phyloP scores from a whole-genome alignment of 2,888 invertebrate genomes.

The Calameuta idolon region DNA sequence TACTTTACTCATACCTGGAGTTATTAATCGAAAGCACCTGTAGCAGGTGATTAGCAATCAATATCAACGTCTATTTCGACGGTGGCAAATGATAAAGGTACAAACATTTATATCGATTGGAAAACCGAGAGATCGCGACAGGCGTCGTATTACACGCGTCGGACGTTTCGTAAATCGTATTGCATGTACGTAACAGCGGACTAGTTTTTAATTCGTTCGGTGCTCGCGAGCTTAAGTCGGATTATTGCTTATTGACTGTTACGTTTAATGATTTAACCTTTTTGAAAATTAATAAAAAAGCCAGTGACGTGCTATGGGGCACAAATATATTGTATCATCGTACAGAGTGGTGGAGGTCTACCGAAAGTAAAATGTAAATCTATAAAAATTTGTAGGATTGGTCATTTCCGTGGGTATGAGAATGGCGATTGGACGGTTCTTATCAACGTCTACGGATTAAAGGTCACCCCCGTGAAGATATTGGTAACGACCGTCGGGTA shows the following conservation, averaged over 20 bases:
- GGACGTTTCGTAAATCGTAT: not conserved
- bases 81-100: not conserved
- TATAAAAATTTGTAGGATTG: not conserved
- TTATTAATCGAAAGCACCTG: constrained; percentile 60
- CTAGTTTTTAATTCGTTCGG: not conserved
- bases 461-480: constrained; percentile 58
- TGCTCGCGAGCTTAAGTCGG: not conserved
- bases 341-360: not conserved
- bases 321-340: not conserved
- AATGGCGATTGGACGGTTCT: constrained; percentile 36
- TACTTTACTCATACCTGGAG: constrained; percentile 23
- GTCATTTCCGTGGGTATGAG: not conserved
- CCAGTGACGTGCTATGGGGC: not conserved
- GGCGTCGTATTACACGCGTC: not conserved
- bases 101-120: not conserved
- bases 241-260: not conserved
- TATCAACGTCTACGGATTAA: constrained; percentile 56
- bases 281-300: not conserved
- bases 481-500: constrained; percentile 42
- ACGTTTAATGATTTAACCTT: not conserved
- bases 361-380: not conserved
- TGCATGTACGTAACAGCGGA: not conserved
- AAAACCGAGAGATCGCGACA: not conserved
- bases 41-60: constrained; percentile 44
- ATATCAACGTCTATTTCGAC: constrained; percentile 4